Evolutionary conservation across 2,888 invertebrate species (phyloP), one percentile per base, ranked within the genome.

Genomic region (Leptopilina drosophilae): DNA sequence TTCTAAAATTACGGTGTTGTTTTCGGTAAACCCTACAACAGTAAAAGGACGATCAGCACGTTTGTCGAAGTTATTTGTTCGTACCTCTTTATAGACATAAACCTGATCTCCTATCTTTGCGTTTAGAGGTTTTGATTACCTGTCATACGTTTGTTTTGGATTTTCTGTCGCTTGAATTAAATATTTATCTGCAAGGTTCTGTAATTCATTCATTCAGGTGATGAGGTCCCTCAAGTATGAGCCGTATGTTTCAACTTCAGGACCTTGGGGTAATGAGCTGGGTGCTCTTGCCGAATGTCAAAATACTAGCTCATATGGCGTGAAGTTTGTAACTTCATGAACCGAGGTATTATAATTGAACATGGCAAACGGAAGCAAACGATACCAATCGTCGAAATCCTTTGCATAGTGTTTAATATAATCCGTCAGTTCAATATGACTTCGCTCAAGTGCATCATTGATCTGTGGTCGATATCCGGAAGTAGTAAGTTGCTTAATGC

Each of bases 311-410:
- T 59, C 59, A n/a, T n/a, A 59, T 6, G 59, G 59, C 0, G 59
- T 59, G 15, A 59, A 59, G 6, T 59, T 59, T 1, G 59, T 59
- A n/a, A 15, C 59, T 6, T 59, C 59, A 59, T 59, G 59, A 12
- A 59, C n/a, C n/a, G 59, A 59, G 1, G 59, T 59, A n/a, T 59
- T 59, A 59, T 59, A 59, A 15, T 59, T 59, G 15, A 59, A 59
- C 59, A 59, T n/a, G 2, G 59, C 59, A n/a, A 59, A 59, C 14
- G 59, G 59, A n/a, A 59, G n/a, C 15, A 59, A 6, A n/a, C 59
- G 59, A n/a, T 59, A 15, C 59, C 59, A 59, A 59, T 59, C 59
- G 59, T 59, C 59, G n/a, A 59, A 59, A n/a, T 59, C 59, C 59
- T 6, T n/a, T n/a, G n/a, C n/a, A n/a, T n/a, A n/a, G n/a, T n/a